phyloP scores from a whole-genome alignment of 2,888 invertebrate species.

The Sinopyrophorus schimmeli region DNA sequence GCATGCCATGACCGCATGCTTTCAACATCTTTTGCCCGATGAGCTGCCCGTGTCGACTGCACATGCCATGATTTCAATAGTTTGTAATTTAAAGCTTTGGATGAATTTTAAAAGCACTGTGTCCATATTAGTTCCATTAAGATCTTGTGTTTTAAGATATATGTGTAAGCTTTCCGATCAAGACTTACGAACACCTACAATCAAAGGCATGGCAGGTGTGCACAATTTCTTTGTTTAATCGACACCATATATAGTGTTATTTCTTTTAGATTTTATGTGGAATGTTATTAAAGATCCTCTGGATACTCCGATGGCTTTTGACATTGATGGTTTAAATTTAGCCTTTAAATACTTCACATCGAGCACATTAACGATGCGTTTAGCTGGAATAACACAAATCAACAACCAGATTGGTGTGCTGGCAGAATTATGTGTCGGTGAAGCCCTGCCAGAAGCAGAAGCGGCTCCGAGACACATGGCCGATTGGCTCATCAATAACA shows the following conservation, averaged over 20 bases:
- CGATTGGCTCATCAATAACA: slow-evolving; percentile 85
- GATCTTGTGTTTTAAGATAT: slow-evolving; percentile 85
- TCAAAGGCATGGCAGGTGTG: slow-evolving; percentile 88
- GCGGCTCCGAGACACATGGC: slow-evolving; percentile 82
- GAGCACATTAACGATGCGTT: slow-evolving; percentile 88
- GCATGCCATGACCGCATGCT: slow-evolving; percentile 83
- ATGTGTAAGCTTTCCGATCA: slow-evolving; percentile 94
- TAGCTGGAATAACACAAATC: slow-evolving; percentile 93
- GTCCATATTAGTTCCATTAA: slow-evolving; percentile 84
- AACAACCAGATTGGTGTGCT: slow-evolving; percentile 91
- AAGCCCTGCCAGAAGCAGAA: slow-evolving; percentile 84
- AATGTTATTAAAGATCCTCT: slow-evolving; percentile 91
- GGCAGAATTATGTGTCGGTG: slow-evolving; percentile 89
- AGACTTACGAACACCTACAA: slow-evolving; percentile 84
- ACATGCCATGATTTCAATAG: slow-evolving; percentile 88
- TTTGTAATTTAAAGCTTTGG: slow-evolving; percentile 92
- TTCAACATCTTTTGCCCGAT: slow-evolving; percentile 74
- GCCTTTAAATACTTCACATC: slow-evolving; percentile 98
- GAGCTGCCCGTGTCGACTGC: slow-evolving; percentile 84
- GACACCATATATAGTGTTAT: too few relatives aligned
- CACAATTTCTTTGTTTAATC: background rate
- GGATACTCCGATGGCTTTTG: slow-evolving; percentile 84
- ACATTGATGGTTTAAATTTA: slow-evolving; percentile 83
- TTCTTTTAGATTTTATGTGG: slow-evolving; percentile 84
- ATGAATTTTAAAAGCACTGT: slow-evolving; percentile 88